These are phyloP conservation scores for Aphidoletes aphidimyza DNA, from an alignment of 2,888 invertebrate genomes.

Conservation along the genomic window DNA sequence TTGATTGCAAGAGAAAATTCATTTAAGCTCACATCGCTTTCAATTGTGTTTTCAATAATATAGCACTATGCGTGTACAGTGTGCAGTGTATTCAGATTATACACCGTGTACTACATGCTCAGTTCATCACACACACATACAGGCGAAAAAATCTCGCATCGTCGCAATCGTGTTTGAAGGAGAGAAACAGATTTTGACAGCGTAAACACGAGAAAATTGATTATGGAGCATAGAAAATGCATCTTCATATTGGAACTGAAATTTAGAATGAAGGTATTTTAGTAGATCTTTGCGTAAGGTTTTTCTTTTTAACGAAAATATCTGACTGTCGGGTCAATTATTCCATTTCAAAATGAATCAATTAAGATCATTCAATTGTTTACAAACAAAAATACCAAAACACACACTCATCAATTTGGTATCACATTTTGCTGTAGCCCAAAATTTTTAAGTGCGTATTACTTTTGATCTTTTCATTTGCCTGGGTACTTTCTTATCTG, in stretches of 20 bases:
- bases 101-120: not conserved
- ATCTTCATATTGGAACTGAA: not conserved
- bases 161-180: slow-evolving; percentile 41
- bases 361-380: slow-evolving; percentile 20
- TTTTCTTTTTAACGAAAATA: not conserved
- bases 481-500: not conserved
- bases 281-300: not conserved
- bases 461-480: slow-evolving; percentile 23
- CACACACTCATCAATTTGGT: slow-evolving; percentile 34
- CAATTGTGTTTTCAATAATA: not conserved
- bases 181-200: slow-evolving; percentile 40
- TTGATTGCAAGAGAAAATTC: slow-evolving; percentile 31
- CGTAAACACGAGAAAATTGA: slow-evolving; percentile 23
- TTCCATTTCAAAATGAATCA: slow-evolving; percentile 7
- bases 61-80: too few relatives aligned
- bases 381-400: slow-evolving; percentile 14
- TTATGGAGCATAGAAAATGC: slow-evolving; percentile 44
- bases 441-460: not conserved
- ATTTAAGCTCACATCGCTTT: not conserved
- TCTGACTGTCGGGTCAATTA: not conserved
- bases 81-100: not conserved
- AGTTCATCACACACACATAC: not conserved
- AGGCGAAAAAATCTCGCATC: slow-evolving; percentile 15
- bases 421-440: not conserved
- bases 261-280: not conserved